Conservation (phyloP, 2,113 vertebrate species). For the Orthonyx spaldingii region DNA sequence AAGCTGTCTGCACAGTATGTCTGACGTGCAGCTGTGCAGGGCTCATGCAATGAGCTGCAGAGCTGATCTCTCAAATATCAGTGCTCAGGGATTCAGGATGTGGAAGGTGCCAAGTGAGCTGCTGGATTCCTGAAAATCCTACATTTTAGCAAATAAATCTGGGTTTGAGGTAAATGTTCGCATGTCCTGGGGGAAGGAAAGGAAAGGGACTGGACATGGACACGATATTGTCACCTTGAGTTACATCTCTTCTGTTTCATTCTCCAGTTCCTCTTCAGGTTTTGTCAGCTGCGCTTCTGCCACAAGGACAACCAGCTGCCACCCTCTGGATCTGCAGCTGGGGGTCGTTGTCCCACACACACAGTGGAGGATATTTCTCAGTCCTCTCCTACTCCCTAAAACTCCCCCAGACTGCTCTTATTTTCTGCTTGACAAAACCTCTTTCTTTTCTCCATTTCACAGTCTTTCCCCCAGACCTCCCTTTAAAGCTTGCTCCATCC, state of each 20-base stretch:
- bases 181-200: background rate
- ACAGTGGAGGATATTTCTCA: background rate
- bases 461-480: rapidly evolving
- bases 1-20: background rate
- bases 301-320: background rate
- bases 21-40: background rate
- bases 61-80: background rate
- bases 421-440: background rate
- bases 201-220: background rate
- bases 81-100: background rate
- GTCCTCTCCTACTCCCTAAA: background rate
- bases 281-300: background rate
- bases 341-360: background rate
- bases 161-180: background rate
- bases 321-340: background rate
- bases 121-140: background rate
- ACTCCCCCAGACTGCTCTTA: background rate
- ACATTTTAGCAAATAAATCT: background rate
- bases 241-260: background rate
- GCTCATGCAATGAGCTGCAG: background rate
- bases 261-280: background rate
- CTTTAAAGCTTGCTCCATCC: background rate
- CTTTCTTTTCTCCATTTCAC: background rate
- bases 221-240: background rate
- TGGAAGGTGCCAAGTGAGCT: too few relatives aligned